phyloP scores from a whole-genome alignment of 2,888 invertebrate species.

The Aquatica leii region DNA sequence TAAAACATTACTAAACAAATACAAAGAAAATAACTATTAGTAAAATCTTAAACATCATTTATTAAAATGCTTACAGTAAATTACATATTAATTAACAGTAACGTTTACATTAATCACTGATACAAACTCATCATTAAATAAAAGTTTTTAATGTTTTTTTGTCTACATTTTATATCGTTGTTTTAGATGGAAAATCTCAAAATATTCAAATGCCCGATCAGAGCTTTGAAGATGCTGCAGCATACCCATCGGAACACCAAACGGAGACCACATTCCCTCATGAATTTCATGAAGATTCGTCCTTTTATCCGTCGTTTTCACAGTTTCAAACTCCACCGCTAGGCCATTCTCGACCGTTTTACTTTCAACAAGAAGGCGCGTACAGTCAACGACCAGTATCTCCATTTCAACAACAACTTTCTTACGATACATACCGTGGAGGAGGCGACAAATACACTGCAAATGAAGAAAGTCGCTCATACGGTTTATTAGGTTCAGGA shows the following conservation, averaged over 20 bases:
- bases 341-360: conserved; percentile 69
- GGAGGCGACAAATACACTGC: conserved; percentile 35
- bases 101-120: too few species aligned
- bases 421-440: conserved; percentile 51
- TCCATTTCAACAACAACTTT: conserved; percentile 52
- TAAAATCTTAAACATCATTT: too few species aligned
- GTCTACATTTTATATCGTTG: too few species aligned
- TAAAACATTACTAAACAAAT: too few species aligned
- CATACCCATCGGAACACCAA: conserved; percentile 56
- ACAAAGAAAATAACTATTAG: too few species aligned
- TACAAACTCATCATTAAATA: too few species aligned
- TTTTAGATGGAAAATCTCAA: too few species aligned
- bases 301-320: conserved; percentile 79
- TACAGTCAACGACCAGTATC: conserved; percentile 65
- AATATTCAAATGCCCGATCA: too few species aligned
- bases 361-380: conserved; percentile 68
- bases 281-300: conserved; percentile 68
- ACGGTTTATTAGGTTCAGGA: conserved; percentile 79
- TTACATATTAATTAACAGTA: too few species aligned
- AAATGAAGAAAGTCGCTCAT: conserved; percentile 51
- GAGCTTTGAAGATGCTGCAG: conserved; percentile 57
- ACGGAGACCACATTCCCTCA: conserved; percentile 29
- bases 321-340: conserved; percentile 64
- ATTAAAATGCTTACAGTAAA: too few species aligned
- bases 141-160: too few species aligned